Percentiles rank a stretch among this genome's conserved stretches.
These are phyloP conservation scores for Aphaenogaster floridana DNA, from an alignment of 1,140 invertebrate species.

Conservation along the genomic window DNA sequence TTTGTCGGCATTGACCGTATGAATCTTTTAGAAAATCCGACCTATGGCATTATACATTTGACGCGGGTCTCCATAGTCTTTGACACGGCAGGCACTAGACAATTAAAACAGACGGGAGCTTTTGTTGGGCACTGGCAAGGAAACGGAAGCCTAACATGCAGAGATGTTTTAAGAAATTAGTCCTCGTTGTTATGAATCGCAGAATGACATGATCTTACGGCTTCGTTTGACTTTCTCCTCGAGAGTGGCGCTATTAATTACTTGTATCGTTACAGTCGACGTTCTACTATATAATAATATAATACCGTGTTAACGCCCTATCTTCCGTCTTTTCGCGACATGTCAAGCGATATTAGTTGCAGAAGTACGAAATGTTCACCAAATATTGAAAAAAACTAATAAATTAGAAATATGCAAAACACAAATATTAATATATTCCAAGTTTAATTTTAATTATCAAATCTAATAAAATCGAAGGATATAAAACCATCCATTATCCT, in stretches of 20 bases:
- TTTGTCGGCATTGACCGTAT: constrained; percentile 44
- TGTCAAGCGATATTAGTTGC: not conserved
- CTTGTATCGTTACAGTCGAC: constrained; percentile 40
- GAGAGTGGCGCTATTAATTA: constrained; percentile 56
- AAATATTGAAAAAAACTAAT: constrained; percentile 23
- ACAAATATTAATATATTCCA: constrained; percentile 9
- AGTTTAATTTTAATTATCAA: constrained; percentile 2
- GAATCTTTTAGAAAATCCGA: constrained; percentile 10
- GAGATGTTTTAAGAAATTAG: constrained; percentile 84
- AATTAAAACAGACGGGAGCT: constrained; percentile 80
- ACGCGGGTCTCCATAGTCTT: constrained; percentile 71
- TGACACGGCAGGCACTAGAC: constrained; percentile 79
- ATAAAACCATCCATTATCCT: not conserved
- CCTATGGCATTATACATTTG: constrained; percentile 9
- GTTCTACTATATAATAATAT: not conserved
- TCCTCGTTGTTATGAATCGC: constrained; percentile 70
- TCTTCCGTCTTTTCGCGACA: not conserved
- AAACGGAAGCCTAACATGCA: constrained; percentile 78
- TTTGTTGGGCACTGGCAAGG: constrained; percentile 80
- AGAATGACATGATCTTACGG: constrained; percentile 51
- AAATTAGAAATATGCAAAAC: constrained; percentile 2
- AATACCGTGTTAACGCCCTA: constrained; percentile 27
- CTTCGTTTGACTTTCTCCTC: constrained; percentile 12
- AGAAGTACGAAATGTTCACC: not conserved
- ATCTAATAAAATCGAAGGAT: constrained; percentile 1